Evolutionary conservation across 2,888 invertebrate species (phyloP), one percentile per base, ranked within the genome.

Genomic region (Yponomeuta cagnagella): DNA sequence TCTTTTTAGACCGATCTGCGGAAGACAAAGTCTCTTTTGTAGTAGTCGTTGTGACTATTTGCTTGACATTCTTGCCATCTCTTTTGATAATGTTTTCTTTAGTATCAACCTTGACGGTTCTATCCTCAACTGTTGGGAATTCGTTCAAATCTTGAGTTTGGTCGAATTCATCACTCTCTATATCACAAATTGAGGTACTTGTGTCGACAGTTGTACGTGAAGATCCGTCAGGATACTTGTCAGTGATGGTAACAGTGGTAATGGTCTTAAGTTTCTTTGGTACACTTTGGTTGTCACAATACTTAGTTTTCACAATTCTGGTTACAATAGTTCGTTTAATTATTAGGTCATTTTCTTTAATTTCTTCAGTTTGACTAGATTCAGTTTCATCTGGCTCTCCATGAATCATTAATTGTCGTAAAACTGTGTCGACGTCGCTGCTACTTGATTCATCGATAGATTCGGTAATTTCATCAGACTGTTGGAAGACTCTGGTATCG

Each of bases 181-280:
- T 77, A 72, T 92, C 89, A 74, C 78, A 82, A 10, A 92, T 76
- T 58, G 85, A 80, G 52, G 86, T 87, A 72, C 79, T 89, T 23
- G 87, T 87, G 67, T 88, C 85, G 48, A 88, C 82, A 48, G 84
- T 83, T 10, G 87, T 87, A 64, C 79, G 81, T 15, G 79, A 75
- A 43, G 84, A 80, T 2, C 88, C 88, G 77, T 91, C 90, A 64
- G 90, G 90, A 76, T 87, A 88, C 73, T 81, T 79, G 73, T 92
- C 90, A 66, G 82, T 82, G 10, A 86, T 90, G n/a, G 86, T 87
- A 2, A 85, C 74, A 58, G 80, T 85, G 2, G 82, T 87, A 0
- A 85, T 78, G 2, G 78, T 85, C 75, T 89, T 89, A 1, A 87
- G 70, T 80, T 88, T 90, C 72, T 73, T 78, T 33, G 78, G 30